Percentiles rank a stretch among this genome's conserved stretches.
phyloP scores from a whole-genome alignment of 2,113 vertebrate species.

The Nannospalax galili region DNA sequence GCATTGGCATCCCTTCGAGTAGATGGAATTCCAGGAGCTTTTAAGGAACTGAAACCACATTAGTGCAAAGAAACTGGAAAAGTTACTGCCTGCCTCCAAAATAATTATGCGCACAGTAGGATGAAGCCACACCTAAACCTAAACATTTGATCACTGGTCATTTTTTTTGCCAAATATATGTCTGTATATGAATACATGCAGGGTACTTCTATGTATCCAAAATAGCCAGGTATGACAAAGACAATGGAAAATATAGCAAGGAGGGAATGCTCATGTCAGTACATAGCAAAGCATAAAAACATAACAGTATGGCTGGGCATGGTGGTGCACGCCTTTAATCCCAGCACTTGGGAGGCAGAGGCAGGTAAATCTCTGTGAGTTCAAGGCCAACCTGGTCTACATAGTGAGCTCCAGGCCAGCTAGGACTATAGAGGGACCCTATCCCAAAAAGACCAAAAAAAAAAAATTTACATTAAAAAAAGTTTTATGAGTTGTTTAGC shows the following conservation, averaged over 20 bases:
- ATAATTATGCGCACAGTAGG: background rate
- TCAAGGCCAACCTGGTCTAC: no score
- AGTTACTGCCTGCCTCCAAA: background rate
- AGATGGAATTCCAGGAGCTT: background rate
- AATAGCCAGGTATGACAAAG: background rate
- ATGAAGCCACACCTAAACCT: no score
- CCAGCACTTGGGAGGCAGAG: no score
- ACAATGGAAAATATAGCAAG: background rate
- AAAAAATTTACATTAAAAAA: no score
- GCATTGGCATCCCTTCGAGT: background rate
- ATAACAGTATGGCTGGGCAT: no score
- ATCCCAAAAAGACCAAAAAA: no score
- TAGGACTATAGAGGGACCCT: no score
- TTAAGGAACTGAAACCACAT: background rate
- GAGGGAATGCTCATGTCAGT: background rate
- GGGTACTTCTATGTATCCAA: background rate
- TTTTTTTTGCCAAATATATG: background rate
- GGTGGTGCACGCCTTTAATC: no score
- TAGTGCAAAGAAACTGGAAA: background rate
- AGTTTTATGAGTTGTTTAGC: no score
- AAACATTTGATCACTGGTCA: background rate
- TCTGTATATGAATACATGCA: background rate
- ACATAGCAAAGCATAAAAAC: background rate
- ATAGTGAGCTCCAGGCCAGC: no score
- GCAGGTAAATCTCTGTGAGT: no score